Conservation (phyloP, 1,140 invertebrate species). For the Euborellia annulipes region DNA sequence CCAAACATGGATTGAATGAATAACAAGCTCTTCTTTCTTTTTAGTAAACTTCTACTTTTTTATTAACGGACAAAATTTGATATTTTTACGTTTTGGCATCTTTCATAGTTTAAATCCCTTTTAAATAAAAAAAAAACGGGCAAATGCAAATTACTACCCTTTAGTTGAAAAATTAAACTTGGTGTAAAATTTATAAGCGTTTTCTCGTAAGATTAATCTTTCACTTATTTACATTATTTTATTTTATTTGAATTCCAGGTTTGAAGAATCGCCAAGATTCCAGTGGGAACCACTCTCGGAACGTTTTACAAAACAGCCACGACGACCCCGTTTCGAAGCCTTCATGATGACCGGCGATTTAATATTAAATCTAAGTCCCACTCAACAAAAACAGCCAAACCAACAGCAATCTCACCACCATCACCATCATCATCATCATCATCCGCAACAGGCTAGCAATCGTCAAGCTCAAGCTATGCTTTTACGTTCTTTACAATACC, state of each 20-base stretch:
- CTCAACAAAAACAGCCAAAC: constrained; percentile 35
- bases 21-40: too few relatives aligned
- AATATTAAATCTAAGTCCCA: constrained; percentile 76
- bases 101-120: too few relatives aligned
- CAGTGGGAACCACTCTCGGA: constrained; percentile 36
- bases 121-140: too few relatives aligned
- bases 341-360: constrained; percentile 96
- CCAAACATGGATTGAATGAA: too few relatives aligned
- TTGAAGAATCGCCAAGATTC: constrained; percentile 33
- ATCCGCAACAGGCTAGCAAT: constrained; percentile 10
- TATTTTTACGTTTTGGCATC: too few relatives aligned
- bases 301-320: constrained; percentile 25
- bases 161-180: too few relatives aligned
- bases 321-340: constrained; percentile 55
- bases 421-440: constrained; percentile 32
- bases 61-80: too few relatives aligned
- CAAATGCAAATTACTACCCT: too few relatives aligned
- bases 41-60: too few relatives aligned
- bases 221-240: constrained; percentile 8
- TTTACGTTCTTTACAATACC: constrained; percentile 20
- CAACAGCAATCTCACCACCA: constrained; percentile 29
- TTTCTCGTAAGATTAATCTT: constrained; percentile 3
- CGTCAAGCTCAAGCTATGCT: neutral
- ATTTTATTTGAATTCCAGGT: constrained; percentile 16
- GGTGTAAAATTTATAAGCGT: too few relatives aligned